Base-by-base conservation (phyloP, 2,888 invertebrate species). In the Shargacucullia verbasci region DNA sequence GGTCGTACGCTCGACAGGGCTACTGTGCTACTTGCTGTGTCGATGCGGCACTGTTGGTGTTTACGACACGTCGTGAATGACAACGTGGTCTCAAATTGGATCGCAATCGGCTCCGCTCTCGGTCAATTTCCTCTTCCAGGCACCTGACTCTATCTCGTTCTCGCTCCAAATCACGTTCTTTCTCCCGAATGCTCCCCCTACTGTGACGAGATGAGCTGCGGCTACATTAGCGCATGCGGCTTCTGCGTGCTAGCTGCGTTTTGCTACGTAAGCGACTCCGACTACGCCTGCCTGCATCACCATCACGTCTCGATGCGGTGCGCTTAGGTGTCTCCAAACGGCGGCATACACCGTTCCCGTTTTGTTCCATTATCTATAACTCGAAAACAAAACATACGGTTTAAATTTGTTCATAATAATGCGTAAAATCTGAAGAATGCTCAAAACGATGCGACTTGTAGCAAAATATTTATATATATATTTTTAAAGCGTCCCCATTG, bases 71-170 rank as follows among this genome's bases (percentile, higher is more conserved):
- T 4, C 27, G 27, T 4, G 4, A 27, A 7, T 7, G 27, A 7
- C 27, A 4, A 27, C 7, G 5, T 27, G 4, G 27, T 27, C 7
- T 27, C 7, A 7, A 27, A 27, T 7, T 27, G 27, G 27, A 27
- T 27, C 27, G 44, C 33, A 33, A 8, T 9, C 14, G 44, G 8
- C 44, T 44, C 20, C 44, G 44, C 45, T 45, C 34, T n/a, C 34
- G n/a, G 45, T 34, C 20, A 12, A 37, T 20, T 13, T 37, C 46
- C 11, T 25, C 10, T 27, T 47, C 35, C 37, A 47, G 37, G 25
- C 8, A 27, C 25, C 37, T 20, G 13, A 27, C 37, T 20, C 37
- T 20, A 12, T 37, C 46, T 25, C 35, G 37, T 25, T 37, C 37
- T 2, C 10, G 13, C 20, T 37, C 37, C 37, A 37, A 12, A 10